Evolutionary conservation across 2,888 invertebrate genomes (phyloP), one percentile per base, ranked within the genome.

Genomic region (Scrobipalpa costella): DNA sequence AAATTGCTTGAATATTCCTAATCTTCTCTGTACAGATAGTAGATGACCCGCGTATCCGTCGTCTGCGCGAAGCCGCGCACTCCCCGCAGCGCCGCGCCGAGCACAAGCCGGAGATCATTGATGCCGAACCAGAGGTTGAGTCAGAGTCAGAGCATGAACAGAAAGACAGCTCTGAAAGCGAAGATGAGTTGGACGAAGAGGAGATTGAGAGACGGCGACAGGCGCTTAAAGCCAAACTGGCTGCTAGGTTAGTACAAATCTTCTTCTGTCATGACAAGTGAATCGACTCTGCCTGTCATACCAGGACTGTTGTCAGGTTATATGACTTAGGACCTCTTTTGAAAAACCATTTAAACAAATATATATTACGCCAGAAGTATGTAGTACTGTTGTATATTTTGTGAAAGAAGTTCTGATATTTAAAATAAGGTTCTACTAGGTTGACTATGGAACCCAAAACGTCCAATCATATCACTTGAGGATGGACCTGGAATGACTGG

Each of bases 141-240:
- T 83, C 88, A 2, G 83, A 93, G 62, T 85, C 93, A 21, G 93
- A 92, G 70, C 87, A 74, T 7, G 84, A 85, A 7, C 88, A 87
- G 58, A 83, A 75, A 0, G 88, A 87, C 67, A 90, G 87, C 68
- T 92, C 92, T 0, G 96, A 95, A 74, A 95, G 96, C 66, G 97
- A 97, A 77, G 96, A 96, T 68, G 97, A 97, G 70, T 85, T 97
- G 1, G 97, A 97, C 69, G 97, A 97, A 69, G 94, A 94, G 44
- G 97, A 97, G 85, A 95, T 97, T 75, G 98, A 98, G 79, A 93
- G 93, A 69, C 92, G 97, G n/a, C 92, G 98, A 65, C 93, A 94
- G 66, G 86, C 85, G 55, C 84, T 90, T 36, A 86, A 86, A 70
- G 88, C 88, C 63, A 90, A 90, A 78, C 82, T 91, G 67, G 83